Evolutionary conservation across 2,888 invertebrate genomes (phyloP).

Genomic region (Drosophila subsilvestris): DNA sequence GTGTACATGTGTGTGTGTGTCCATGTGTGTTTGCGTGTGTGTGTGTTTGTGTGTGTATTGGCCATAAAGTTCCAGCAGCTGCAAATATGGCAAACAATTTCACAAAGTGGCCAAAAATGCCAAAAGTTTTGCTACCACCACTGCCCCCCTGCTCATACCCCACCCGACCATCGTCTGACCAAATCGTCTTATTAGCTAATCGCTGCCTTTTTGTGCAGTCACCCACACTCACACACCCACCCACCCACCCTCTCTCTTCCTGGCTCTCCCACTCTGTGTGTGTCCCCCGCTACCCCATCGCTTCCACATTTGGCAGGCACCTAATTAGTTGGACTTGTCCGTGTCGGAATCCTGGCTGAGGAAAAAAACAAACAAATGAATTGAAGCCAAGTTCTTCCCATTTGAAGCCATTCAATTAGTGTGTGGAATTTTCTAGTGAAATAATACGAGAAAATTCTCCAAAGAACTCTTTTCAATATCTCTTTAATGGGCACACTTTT

Average conservation of each 20-base stretch:
- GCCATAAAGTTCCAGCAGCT: constrained; percentile 63
- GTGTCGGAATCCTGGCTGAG: background rate
- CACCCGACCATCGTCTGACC: background rate
- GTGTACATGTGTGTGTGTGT: constrained; percentile 11
- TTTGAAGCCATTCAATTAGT: constrained; percentile 1
- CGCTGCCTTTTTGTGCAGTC: constrained; percentile 51
- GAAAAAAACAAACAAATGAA: constrained; percentile 14
- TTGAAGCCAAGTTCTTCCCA: constrained; percentile 28
- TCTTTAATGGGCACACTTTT: background rate
- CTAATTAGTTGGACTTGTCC: constrained; percentile 66
- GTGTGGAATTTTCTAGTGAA: background rate
- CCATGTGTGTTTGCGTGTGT: constrained; percentile 10
- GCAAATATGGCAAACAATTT: constrained; percentile 81
- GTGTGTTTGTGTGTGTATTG: constrained; percentile 19
- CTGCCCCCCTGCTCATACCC: constrained; percentile 10
- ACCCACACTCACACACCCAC: background rate
- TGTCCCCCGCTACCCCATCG: constrained; percentile 17
- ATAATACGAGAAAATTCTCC: background rate
- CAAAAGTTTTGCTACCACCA: constrained; percentile 63
- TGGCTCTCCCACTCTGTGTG: background rate
- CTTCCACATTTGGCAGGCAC: constrained; percentile 42
- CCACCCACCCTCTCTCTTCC: no score
- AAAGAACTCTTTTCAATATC: background rate
- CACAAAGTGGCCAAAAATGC: constrained; percentile 70
- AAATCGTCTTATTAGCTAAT: constrained; percentile 72